These are phyloP conservation scores for Cephalotes varians DNA, from an alignment of 2,888 invertebrate species.

Conservation along the genomic window DNA sequence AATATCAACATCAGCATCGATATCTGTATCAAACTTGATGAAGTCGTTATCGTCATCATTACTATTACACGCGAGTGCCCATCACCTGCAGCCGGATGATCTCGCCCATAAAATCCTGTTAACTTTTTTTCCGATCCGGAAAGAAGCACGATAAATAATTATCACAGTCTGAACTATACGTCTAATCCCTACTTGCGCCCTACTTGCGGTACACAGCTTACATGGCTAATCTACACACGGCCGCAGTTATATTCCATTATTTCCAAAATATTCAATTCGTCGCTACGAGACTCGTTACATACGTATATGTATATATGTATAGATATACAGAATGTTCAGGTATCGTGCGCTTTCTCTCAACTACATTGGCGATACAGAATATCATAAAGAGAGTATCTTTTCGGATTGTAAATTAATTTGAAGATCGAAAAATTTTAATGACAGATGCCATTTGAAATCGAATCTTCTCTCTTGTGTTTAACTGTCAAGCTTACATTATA, in stretches of 20 bases:
- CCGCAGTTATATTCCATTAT: slow-evolving; percentile 63
- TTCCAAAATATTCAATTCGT: slow-evolving; percentile 64
- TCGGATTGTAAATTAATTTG: too few species aligned
- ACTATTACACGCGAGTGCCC: slow-evolving; percentile 50
- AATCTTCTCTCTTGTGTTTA: neutral
- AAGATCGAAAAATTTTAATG: neutral
- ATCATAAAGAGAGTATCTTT: neutral
- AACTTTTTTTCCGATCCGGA: slow-evolving; percentile 60
- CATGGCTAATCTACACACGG: slow-evolving; percentile 53
- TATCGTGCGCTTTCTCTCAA: slow-evolving; percentile 6
- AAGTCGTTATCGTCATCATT: slow-evolving; percentile 29
- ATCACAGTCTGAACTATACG: slow-evolving; percentile 84
- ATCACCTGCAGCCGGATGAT: slow-evolving; percentile 40
- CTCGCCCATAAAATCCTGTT: slow-evolving; percentile 38
- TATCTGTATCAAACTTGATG: slow-evolving; percentile 31
- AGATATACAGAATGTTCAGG: slow-evolving; percentile 33
- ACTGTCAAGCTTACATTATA: neutral
- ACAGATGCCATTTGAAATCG: neutral
- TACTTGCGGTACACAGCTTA: slow-evolving; percentile 61
- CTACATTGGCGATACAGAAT: neutral
- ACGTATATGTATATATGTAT: slow-evolving; percentile 33
- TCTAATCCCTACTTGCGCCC: slow-evolving; percentile 73
- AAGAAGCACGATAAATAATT: slow-evolving; percentile 82
- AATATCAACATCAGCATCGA: slow-evolving; percentile 22
- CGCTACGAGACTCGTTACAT: slow-evolving; percentile 55